Evolutionary conservation across 2,113 vertebrate genomes (phyloP).

Genomic region (Pomatorhinus ruficollis): DNA sequence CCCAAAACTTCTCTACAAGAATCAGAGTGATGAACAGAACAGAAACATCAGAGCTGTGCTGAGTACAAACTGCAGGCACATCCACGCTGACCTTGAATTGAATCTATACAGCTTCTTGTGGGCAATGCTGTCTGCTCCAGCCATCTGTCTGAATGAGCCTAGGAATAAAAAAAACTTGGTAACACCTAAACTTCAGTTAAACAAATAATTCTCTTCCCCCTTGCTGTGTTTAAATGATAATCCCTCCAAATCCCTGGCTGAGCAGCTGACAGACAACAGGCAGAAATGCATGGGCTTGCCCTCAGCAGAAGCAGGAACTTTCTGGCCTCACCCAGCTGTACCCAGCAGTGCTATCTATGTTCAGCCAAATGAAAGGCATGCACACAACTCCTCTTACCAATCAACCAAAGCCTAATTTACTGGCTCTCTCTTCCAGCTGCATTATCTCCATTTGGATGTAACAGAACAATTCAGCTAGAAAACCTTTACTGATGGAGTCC

Average conservation of each 20-base stretch:
- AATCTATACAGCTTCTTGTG: background rate
- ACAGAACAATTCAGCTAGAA: background rate
- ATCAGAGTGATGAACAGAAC: background rate
- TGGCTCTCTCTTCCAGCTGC: background rate
- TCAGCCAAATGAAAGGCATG: background rate
- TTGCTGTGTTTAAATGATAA: background rate
- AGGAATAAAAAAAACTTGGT: background rate
- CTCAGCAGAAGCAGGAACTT: background rate
- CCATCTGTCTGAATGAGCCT: background rate
- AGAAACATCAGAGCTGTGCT: background rate
- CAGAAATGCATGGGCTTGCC: background rate
- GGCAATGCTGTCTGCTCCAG: background rate
- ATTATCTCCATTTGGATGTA: background rate
- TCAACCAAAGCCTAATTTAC: background rate
- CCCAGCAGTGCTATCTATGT: fast-evolving
- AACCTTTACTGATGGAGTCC: background rate
- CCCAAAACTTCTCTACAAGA: background rate
- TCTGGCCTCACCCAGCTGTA: background rate
- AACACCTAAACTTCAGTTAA: conserved; percentile 1
- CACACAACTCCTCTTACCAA: background rate
- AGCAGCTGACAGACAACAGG: background rate
- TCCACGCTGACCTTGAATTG: background rate
- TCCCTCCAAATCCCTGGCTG: background rate
- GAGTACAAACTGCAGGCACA: background rate
- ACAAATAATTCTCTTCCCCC: background rate